These are phyloP conservation scores for Denticeps clupeoides DNA, from an alignment of 2,797 vertebrate genomes.

Conservation along the genomic window DNA sequence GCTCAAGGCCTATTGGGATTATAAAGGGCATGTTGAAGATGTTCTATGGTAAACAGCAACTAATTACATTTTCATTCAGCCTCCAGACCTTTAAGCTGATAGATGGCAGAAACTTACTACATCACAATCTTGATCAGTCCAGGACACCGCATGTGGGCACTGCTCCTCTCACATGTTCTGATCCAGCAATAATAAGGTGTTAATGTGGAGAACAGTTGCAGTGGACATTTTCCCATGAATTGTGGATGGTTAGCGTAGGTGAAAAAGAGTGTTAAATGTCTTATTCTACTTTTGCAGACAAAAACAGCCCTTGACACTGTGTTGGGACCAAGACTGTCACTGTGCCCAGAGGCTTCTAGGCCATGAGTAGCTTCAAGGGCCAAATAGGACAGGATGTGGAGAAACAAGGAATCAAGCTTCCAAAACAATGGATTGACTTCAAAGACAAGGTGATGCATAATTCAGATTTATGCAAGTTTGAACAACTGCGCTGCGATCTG, in stretches of 20 bases:
- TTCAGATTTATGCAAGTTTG: neutral
- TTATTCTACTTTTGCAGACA: conserved; percentile 1
- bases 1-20: too few relatives aligned
- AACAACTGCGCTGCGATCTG: too few relatives aligned
- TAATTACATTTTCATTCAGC: neutral
- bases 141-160: too few relatives aligned
- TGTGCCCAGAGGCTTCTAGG: conserved; percentile 20
- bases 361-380: conserved; percentile 40
- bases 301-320: conserved; percentile 20
- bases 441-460: conserved; percentile 26
- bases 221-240: neutral
- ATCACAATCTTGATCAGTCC: too few relatives aligned
- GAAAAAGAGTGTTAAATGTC: too few relatives aligned
- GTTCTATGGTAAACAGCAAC: neutral
- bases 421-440: conserved; percentile 28
- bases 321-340: conserved; percentile 7
- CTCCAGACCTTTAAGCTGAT: neutral
- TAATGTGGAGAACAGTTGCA: neutral
- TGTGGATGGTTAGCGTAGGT: too few relatives aligned
- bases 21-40: too few relatives aligned
- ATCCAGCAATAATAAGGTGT: neutral
- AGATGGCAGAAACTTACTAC: neutral
- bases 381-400: conserved; percentile 36
- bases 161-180: too few relatives aligned
- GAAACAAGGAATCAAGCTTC: conserved; percentile 35